A percentile compares a stretch with the other conserved stretches of the same genome.
Evolutionary conservation across 2,113 vertebrate genomes (phyloP).

Genomic region (Lampris megalopsis): DNA sequence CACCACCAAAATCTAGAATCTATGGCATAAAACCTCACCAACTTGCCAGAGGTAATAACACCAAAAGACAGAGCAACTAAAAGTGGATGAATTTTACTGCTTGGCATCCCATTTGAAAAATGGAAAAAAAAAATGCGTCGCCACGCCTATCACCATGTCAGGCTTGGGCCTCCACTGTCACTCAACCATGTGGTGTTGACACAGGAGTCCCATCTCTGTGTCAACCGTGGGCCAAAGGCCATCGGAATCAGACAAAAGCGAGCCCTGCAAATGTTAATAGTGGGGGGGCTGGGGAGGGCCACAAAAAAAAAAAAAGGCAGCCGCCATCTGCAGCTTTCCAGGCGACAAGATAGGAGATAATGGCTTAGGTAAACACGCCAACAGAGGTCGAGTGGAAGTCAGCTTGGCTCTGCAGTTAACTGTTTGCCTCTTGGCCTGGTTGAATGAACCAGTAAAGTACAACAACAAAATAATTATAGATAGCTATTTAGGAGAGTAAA

Average conservation of each 20-base stretch:
- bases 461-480: too few relatives aligned
- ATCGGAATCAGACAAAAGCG: constrained; percentile 42
- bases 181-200: constrained; percentile 65
- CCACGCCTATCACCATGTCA: not conserved
- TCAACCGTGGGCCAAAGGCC: constrained; percentile 43
- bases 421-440: constrained; percentile 4
- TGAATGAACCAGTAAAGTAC: not conserved
- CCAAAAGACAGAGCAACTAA: too few relatives aligned
- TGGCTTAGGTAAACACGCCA: constrained; percentile 45
- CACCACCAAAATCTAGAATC: too few relatives aligned
- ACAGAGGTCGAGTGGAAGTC: constrained; percentile 26
- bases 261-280: not conserved
- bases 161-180: constrained; percentile 26
- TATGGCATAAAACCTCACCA: too few relatives aligned
- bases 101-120: not conserved
- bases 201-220: constrained; percentile 54
- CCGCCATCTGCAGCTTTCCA: constrained; percentile 48
- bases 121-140: not conserved
- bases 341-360: constrained; percentile 57
- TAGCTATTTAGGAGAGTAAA: constrained; percentile 9
- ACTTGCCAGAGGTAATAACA: too few relatives aligned
- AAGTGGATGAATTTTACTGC: not conserved
- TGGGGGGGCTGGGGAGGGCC: not conserved
- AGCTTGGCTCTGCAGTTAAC: constrained; percentile 10
- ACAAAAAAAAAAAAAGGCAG: not conserved